These are phyloP conservation scores for Ondatra zibethicus DNA, from an alignment of 2,113 vertebrate species.

Conservation along the genomic window DNA sequence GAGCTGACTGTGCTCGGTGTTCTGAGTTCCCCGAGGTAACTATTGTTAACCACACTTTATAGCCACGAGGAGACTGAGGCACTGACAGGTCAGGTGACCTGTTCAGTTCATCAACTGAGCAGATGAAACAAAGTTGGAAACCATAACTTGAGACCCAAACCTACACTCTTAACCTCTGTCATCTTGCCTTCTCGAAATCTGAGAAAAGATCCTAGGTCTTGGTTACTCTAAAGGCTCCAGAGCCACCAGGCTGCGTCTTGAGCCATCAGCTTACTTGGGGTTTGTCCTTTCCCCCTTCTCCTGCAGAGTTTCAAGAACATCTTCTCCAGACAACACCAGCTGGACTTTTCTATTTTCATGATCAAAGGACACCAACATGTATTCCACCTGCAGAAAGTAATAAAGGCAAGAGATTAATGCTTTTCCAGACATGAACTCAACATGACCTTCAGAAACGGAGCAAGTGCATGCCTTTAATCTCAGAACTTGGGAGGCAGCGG, in stretches of 20 bases:
- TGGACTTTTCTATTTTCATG: constrained; percentile 93
- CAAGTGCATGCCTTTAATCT: neutral
- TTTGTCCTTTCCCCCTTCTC: constrained; percentile 95
- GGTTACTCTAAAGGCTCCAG: neutral
- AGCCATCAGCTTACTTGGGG: constrained; percentile 93
- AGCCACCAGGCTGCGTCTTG: neutral
- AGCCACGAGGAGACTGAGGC: constrained; percentile 23
- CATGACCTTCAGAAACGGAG: neutral
- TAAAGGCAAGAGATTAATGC: constrained; percentile 57
- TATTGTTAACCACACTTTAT: neutral
- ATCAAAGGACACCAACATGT: constrained; percentile 96
- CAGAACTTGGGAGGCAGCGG: neutral
- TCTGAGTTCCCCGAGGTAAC: neutral
- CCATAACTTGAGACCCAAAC: neutral
- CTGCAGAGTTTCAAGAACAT: constrained; percentile 95
- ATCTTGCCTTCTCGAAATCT: neutral
- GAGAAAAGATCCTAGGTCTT: neutral
- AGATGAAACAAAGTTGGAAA: neutral
- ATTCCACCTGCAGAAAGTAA: constrained; percentile 92
- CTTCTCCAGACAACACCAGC: constrained; percentile 89
- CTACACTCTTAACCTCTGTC: neutral
- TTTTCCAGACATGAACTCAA: neutral
- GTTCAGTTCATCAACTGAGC: neutral
- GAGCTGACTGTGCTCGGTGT: neutral
- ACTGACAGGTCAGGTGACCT: neutral